phyloP scores from a whole-genome alignment of 2,113 vertebrate species.

The Oryzias curvinotus region DNA sequence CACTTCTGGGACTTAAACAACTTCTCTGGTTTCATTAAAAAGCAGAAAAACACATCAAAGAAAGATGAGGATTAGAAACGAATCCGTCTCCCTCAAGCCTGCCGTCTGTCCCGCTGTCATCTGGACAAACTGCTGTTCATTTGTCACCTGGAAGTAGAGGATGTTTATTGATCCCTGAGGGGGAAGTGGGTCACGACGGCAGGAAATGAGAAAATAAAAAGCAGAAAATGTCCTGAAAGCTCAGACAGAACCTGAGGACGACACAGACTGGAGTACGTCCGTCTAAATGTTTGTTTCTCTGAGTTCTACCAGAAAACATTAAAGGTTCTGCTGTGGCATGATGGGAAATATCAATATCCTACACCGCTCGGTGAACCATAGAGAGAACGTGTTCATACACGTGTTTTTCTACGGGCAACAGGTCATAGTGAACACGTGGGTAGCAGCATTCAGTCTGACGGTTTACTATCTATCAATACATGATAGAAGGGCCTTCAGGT shows the following conservation, averaged over 20 bases:
- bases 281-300: too few species aligned
- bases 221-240: not conserved
- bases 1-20: not conserved
- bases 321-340: too few species aligned
- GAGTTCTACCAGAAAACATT: too few species aligned
- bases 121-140: not conserved
- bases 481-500: too few species aligned
- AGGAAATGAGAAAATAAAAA: slow-evolving; percentile 14
- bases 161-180: slow-evolving; percentile 51
- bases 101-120: slow-evolving; percentile 8
- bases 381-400: too few species aligned
- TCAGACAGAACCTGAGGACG: not conserved
- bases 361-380: too few species aligned
- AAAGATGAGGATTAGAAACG: not conserved
- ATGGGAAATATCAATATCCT: too few species aligned
- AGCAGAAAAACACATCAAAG: not conserved
- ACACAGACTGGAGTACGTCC: not conserved
- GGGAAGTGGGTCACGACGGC: slow-evolving; percentile 47
- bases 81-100: not conserved
- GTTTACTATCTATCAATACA: too few species aligned
- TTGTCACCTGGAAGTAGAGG: slow-evolving; percentile 7
- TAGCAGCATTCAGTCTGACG: too few species aligned
- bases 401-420: too few species aligned
- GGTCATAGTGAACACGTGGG: too few species aligned
- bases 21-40: not conserved